phyloP scores from a whole-genome alignment of 1,140 invertebrate species.

The Brachionus paranguensis region DNA sequence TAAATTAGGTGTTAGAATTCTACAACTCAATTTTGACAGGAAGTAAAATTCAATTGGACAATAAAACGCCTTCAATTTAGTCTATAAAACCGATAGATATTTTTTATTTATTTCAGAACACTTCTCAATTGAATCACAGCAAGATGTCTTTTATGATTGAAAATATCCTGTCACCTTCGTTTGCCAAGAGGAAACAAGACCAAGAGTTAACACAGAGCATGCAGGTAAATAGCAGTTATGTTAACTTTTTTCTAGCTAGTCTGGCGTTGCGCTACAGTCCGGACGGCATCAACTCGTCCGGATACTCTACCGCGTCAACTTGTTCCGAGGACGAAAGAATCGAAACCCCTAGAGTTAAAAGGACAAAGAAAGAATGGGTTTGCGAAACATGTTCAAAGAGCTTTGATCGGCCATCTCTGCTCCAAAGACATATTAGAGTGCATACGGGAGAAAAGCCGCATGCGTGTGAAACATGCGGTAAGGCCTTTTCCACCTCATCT shows the following conservation, averaged over 20 bases:
- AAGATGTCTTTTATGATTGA: constrained; percentile 36
- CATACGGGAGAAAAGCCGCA: constrained; percentile 80
- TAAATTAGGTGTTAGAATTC: constrained; percentile 26
- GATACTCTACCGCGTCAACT: not conserved
- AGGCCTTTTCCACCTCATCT: constrained; percentile 86
- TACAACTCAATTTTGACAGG: not conserved
- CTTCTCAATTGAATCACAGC: not conserved
- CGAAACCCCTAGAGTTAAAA: not conserved
- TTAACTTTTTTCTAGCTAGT: constrained; percentile 3
- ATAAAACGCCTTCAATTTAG: not conserved
- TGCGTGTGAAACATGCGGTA: constrained; percentile 85
- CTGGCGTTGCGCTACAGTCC: not conserved
- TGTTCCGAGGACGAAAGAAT: not conserved
- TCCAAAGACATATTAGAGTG: constrained; percentile 51
- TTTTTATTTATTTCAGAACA: not conserved
- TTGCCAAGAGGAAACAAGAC: not conserved
- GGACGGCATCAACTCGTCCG: not conserved
- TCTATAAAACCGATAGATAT: not conserved
- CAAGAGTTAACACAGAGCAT: not conserved
- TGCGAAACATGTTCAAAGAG: constrained; percentile 75
- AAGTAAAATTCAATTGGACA: not conserved
- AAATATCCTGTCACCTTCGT: not conserved
- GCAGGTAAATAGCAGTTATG: not conserved
- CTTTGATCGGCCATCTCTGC: constrained; percentile 71
- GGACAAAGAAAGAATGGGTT: constrained; percentile 49